These are phyloP conservation scores for Nothocercus julius DNA, from an alignment of 2,113 vertebrate genomes.

Conservation along the genomic window DNA sequence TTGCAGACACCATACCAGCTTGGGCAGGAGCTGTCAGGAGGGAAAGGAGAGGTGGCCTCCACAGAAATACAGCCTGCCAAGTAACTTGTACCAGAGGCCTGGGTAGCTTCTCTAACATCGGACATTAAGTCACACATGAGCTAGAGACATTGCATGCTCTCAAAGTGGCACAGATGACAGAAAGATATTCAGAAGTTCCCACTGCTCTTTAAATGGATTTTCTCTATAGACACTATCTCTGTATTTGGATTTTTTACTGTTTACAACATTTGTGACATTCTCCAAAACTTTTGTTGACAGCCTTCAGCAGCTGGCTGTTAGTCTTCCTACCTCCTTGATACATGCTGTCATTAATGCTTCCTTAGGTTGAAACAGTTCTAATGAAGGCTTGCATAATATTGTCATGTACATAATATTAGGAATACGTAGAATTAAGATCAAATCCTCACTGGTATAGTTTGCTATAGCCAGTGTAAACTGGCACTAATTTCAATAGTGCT, in stretches of 20 bases:
- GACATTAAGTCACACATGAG: neutral
- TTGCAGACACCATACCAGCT: neutral
- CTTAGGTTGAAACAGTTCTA: neutral
- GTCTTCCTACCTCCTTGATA: neutral
- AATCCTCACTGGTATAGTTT: neutral
- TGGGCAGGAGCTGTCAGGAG: neutral
- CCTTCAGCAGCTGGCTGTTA: accelerated
- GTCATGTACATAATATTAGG: neutral
- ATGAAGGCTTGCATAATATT: neutral
- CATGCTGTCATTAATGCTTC: neutral
- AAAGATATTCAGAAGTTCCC: neutral
- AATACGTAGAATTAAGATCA: neutral
- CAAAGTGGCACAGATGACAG: neutral
- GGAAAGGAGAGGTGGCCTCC: accelerated
- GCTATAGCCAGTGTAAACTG: neutral
- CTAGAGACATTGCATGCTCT: neutral
- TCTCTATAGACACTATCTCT: neutral
- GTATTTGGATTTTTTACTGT: neutral
- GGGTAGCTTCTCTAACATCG: neutral
- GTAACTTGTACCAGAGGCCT: neutral
- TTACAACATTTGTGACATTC: neutral
- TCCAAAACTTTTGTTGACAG: neutral
- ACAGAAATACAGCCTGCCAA: neutral
- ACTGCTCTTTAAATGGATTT: neutral
- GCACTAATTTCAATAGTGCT: neutral